Base-by-base conservation (phyloP, 2,888 invertebrate species). In the Drosophila gaucha region DNA sequence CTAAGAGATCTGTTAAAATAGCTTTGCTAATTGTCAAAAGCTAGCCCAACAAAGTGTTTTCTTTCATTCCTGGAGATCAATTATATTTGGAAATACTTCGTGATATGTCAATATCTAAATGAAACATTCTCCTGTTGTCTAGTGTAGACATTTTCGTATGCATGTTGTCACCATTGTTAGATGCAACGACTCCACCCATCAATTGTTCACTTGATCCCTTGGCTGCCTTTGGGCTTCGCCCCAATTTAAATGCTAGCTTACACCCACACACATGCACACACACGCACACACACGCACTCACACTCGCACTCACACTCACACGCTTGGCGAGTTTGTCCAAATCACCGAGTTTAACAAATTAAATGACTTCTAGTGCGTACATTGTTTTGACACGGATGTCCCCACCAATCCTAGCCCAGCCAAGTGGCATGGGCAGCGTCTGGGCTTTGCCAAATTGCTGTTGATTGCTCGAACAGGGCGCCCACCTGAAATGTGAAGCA, bases 261-360 rank as follows among this genome's bases (percentile, higher is more conserved):
- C 55, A 35, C 30, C 2, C 24, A 30, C 16, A 24, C 33, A 22
- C 18, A 3, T 28, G 14, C 20, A 31, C 46, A 18, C 60, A 43
- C 41, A 12, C 30, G 6, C n/a, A n/a, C 44, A 26, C 24, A 50
- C 55, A 35, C 30, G 2, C 24, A 30, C 16, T 18, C 33, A 22
- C 18, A 3, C 33, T 14, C 20, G 28, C 46, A 18, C 60, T 39
- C 41, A 12, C 30, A 9, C n/a, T n/a, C 33, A 31, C 10, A 28
- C 38, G 43, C 64, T 65, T 63, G 52, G 47, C 52, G 74, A 74
- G 76, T 75, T 75, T 76, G 76, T 69, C 67, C 73, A 85, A 90
- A 90, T 90, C 90, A 88, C 85, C 80, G 86, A 90, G 88, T 91
- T 89, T 90, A 90, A 90, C 91, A 91, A 91, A 91, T 91, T 91